Conservation (phyloP, 2,888 invertebrate species). For the Pelosia muscerda region DNA sequence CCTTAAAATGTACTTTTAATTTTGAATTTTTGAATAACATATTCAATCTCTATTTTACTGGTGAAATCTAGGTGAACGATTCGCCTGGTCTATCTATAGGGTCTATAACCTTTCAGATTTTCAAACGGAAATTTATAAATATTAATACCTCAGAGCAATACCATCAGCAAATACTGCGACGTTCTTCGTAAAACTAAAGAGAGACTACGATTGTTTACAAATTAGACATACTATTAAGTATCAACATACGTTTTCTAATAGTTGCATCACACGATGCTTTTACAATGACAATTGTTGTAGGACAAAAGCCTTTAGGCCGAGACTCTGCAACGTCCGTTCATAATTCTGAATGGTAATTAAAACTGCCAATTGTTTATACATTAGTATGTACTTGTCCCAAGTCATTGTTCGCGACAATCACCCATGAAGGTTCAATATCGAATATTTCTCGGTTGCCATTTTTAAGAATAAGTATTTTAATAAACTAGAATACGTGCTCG, state of each 20-base stretch:
- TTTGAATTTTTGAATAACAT: too few species aligned
- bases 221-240: slow-evolving; percentile 33
- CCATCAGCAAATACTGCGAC: slow-evolving; percentile 9
- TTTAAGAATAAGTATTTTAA: slow-evolving; percentile 65
- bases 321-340: slow-evolving; percentile 64
- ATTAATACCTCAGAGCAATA: not conserved
- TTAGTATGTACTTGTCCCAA: slow-evolving; percentile 50
- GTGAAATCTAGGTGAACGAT: not conserved
- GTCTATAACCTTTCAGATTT: not conserved
- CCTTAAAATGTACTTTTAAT: too few species aligned
- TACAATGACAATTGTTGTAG: slow-evolving; percentile 69
- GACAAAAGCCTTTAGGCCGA: slow-evolving; percentile 51
- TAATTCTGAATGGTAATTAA: slow-evolving; percentile 74
- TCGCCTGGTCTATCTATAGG: not conserved
- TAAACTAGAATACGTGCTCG: slow-evolving; percentile 64
- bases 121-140: not conserved
- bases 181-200: slow-evolving; percentile 17
- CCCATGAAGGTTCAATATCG: slow-evolving; percentile 71
- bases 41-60: not conserved
- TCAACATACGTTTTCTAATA: slow-evolving; percentile 55
- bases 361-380: slow-evolving; percentile 69
- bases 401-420: slow-evolving; percentile 65
- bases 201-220: slow-evolving; percentile 34
- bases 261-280: slow-evolving; percentile 58
- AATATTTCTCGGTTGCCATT: slow-evolving; percentile 55